phyloP scores from a whole-genome alignment of 2,113 vertebrate genomes.

The Calyptommatus sinebrachiatus region DNA sequence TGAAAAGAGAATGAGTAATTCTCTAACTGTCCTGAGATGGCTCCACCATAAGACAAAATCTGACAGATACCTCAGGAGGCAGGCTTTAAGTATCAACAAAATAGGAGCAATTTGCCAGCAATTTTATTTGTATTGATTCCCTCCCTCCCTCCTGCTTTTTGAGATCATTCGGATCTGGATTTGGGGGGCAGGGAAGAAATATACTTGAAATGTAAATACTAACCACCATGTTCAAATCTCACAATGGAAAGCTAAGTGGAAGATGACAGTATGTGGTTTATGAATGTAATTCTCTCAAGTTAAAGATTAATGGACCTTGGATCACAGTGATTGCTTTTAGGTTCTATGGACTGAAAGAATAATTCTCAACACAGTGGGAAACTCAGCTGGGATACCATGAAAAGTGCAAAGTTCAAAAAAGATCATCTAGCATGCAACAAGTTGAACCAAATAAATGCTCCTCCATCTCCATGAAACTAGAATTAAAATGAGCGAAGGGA shows the following conservation, averaged over 20 bases:
- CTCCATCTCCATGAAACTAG: constrained; percentile 38
- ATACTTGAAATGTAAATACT: neutral
- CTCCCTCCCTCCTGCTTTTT: neutral
- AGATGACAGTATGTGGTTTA: neutral
- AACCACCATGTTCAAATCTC: neutral
- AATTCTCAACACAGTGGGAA: neutral
- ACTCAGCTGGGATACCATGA: accelerated
- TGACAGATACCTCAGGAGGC: neutral
- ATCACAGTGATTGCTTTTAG: neutral
- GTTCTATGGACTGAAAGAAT: constrained; percentile 16
- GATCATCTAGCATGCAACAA: neutral
- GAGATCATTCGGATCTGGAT: neutral
- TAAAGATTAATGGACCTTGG: neutral
- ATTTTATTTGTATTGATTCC: neutral
- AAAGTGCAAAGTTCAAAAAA: neutral
- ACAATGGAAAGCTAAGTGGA: neutral
- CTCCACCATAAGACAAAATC: neutral
- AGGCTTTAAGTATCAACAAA: neutral
- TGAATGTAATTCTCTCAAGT: constrained; percentile 15
- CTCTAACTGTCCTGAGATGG: neutral
- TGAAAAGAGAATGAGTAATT: neutral
- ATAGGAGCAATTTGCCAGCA: neutral
- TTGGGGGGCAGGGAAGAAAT: neutral
- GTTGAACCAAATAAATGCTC: neutral
- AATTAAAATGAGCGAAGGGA: neutral